Evolutionary conservation across 2,797 vertebrate species (phyloP).

Genomic region (Salmo trutta): DNA sequence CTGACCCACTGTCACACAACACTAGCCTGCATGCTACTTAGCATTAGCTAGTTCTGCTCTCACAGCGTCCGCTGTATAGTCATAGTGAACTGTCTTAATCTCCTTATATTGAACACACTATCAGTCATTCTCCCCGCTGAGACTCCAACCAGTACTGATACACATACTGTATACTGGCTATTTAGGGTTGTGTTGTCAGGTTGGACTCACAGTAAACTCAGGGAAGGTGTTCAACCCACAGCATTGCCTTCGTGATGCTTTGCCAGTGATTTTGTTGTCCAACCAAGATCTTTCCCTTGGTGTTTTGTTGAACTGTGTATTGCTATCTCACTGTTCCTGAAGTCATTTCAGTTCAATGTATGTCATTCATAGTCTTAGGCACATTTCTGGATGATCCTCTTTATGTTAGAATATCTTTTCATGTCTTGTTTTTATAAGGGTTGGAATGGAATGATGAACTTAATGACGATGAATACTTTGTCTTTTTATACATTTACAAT

Average conservation of each 20-base stretch:
- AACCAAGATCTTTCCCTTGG: background rate
- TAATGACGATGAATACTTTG: too few species aligned
- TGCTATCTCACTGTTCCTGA: background rate
- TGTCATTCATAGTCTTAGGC: background rate
- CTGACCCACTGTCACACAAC: slow-evolving; percentile 25
- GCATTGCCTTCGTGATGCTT: background rate
- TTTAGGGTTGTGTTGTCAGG: background rate
- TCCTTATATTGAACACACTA: background rate
- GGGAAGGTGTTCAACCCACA: slow-evolving; percentile 10
- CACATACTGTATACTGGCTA: too few species aligned
- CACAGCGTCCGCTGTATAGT: slow-evolving; percentile 18
- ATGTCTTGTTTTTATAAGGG: background rate
- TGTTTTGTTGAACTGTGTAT: background rate
- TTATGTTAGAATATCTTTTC: background rate
- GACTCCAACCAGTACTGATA: too few species aligned
- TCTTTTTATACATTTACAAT: too few species aligned
- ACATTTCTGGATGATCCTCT: background rate
- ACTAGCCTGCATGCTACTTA: slow-evolving; percentile 25
- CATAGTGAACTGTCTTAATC: background rate
- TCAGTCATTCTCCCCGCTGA: background rate
- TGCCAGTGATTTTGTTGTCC: background rate
- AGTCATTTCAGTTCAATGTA: background rate
- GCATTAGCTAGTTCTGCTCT: slow-evolving; percentile 27
- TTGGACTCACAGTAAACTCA: slow-evolving; percentile 13
- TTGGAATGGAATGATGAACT: background rate